Conservation (phyloP, 1,140 invertebrate species). For the Caenorhabditis inopinata region DNA sequence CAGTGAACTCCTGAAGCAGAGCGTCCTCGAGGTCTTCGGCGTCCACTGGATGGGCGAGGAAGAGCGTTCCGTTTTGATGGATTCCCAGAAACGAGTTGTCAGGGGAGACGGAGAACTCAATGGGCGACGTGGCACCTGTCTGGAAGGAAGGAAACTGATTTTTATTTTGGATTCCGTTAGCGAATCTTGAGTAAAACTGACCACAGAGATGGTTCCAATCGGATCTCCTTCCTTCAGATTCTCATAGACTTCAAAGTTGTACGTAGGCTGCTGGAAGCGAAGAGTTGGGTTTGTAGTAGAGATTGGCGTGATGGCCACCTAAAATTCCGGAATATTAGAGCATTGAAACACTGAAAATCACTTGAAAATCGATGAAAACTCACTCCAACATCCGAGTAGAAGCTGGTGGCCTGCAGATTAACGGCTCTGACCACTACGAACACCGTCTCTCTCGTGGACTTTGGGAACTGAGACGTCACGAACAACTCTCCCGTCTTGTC, state of each 20-base stretch:
- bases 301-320: conserved; percentile 36
- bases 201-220: not conserved
- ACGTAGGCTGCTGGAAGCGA: conserved; percentile 38
- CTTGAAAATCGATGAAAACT: not conserved
- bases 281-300: not conserved
- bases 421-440: conserved; percentile 63
- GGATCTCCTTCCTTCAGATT: conserved; percentile 22
- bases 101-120: conserved; percentile 39
- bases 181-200: not conserved
- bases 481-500: conserved; percentile 49
- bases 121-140: not conserved
- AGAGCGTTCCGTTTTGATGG: conserved; percentile 50
- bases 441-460: conserved; percentile 7
- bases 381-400: conserved; percentile 59
- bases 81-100: conserved; percentile 48
- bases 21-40: not conserved
- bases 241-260: conserved; percentile 53
- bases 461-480: conserved; percentile 46
- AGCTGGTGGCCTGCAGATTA: conserved; percentile 52
- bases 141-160: not conserved
- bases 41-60: conserved; percentile 36
- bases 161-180: not conserved
- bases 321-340: not conserved
- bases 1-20: conserved; percentile 25
- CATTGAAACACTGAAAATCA: conserved; percentile 32